Evolutionary conservation across 2,113 vertebrate species (phyloP).

Genomic region (Tautogolabrus adspersus): DNA sequence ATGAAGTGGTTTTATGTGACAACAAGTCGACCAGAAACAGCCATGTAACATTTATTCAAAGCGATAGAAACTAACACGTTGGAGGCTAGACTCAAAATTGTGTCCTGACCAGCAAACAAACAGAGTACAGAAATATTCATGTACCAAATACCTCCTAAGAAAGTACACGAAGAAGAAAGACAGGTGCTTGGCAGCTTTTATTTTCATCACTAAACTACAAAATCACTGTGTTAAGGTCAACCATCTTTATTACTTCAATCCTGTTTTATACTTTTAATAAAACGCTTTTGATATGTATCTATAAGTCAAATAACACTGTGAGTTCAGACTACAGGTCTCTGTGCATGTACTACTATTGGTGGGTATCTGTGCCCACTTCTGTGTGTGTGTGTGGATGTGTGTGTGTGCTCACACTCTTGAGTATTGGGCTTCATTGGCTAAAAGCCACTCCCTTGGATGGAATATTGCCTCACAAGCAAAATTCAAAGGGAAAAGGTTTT

Average conservation of each 20-base stretch:
- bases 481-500: slow-evolving; percentile 73
- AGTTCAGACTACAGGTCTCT: neutral
- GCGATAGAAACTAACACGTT: no score
- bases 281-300: slow-evolving; percentile 61
- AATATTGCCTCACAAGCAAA: slow-evolving; percentile 76
- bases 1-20: neutral
- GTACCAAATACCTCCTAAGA: no score
- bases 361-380: neutral
- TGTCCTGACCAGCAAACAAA: neutral
- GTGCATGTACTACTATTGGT: neutral
- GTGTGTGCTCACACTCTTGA: neutral
- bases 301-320: slow-evolving; percentile 11
- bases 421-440: slow-evolving; percentile 52
- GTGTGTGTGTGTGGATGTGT: neutral
- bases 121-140: neutral
- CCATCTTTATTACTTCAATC: slow-evolving; percentile 46
- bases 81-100: no score
- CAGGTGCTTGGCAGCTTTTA: neutral
- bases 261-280: slow-evolving; percentile 26
- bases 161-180: neutral
- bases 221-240: slow-evolving; percentile 26
- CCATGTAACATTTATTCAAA: no score
- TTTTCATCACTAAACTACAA: neutral
- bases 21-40: no score
- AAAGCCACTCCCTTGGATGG: slow-evolving; percentile 49